phyloP scores from a whole-genome alignment of 2,797 vertebrate species.

The Myotis findleyi region DNA sequence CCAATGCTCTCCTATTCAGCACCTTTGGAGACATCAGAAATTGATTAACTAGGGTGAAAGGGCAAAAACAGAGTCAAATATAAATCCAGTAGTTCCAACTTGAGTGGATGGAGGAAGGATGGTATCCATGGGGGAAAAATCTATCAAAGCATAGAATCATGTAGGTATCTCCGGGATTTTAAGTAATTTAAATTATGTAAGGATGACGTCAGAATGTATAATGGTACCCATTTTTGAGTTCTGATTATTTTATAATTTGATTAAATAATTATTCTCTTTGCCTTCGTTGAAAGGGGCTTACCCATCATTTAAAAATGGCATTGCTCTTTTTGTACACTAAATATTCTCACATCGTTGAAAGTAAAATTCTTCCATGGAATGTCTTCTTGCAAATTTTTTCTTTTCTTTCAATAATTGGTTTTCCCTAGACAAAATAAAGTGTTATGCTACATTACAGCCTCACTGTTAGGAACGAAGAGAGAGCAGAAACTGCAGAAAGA shows the following conservation, averaged over 20 bases:
- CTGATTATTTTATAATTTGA: background rate
- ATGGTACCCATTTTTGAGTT: background rate
- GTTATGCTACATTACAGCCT: conserved; percentile 90
- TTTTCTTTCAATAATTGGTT: conserved; percentile 75
- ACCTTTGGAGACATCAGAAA: background rate
- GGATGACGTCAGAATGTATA: background rate
- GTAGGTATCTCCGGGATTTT: background rate
- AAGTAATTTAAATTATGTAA: background rate
- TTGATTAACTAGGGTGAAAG: background rate
- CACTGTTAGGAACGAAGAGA: conserved; percentile 96
- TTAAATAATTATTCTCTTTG: background rate
- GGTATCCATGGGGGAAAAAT: background rate
- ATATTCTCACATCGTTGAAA: background rate
- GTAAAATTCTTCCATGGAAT: background rate
- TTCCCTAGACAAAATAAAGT: conserved; percentile 89
- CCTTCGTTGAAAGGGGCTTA: background rate
- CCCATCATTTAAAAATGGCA: background rate
- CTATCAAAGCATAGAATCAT: background rate
- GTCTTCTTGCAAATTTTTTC: background rate
- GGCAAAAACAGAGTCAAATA: background rate
- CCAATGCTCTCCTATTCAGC: background rate
- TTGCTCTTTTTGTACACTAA: background rate
- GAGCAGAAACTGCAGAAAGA: conserved; percentile 92
- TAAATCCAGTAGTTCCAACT: background rate
- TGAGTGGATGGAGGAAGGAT: background rate